Base-by-base conservation (phyloP, 1,140 invertebrate species). In the Heliconius hewitsoni region DNA sequence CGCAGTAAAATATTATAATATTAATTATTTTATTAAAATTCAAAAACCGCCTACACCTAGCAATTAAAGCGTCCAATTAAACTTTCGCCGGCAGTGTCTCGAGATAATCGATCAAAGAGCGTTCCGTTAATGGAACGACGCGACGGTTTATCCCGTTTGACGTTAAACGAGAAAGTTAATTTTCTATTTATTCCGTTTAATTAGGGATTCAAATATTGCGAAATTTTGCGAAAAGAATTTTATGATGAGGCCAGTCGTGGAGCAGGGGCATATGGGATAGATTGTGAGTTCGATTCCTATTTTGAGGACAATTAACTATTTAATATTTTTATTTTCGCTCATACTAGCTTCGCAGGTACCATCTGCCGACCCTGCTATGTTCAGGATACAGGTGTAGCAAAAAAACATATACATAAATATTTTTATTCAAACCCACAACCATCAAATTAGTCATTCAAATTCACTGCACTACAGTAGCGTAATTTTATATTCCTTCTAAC, bases 61-160 rank as follows among this genome's bases (percentile, higher is more conserved):
- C 50, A 71, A 55, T 27, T 72, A 66, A 55, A 55, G 42, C 70
- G 73, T 39, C 74, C 74, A 76, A 79, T 79, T 79, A 79, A 74
- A 79, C 78, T 79, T 74, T 79, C 78, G 78, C 77, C 77, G 23
- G 71, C 77, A 27, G 74, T 79, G 73, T 71, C 57, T 37, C 30
- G 30, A 70, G 57, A 79, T 66, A 74, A 79, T 79, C 78, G 78
- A 79, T 75, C 78, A 79, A 71, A 42, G 50, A 71, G 52, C 60
- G 71, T 27, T 66, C 66, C 57, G 78, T 71, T 79, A 74, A 72
- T 42, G 60, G 74, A 75, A 39, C 55, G 73, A 79, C 74, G 60
- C 74, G 60, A 73, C 73, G 57, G 23, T 52, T 70, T 55, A 71
- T 76, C 57, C 39, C 60, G 66, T 50, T 77, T 72, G 66, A 72